Conservation (phyloP, 2,888 invertebrate genomes). For the Sympetrum striolatum region DNA sequence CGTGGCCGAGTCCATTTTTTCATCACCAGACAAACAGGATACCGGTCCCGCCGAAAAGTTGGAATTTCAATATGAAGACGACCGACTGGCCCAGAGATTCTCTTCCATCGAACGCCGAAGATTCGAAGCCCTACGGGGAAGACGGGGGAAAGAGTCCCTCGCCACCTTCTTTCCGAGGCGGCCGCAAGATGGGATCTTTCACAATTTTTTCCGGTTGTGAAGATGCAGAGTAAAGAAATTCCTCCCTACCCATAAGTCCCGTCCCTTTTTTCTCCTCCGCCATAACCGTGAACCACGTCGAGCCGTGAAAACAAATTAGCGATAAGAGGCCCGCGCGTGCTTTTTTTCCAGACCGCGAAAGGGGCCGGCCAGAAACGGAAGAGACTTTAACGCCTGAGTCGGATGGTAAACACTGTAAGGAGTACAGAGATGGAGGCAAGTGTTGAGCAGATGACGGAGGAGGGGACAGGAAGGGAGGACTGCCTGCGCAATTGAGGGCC, state of each 20-base stretch:
- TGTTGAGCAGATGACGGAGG: not conserved
- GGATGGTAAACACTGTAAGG: not conserved
- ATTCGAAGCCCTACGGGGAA: not conserved
- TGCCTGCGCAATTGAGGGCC: not conserved
- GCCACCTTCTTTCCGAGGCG: not conserved
- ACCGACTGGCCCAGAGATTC: slow-evolving; percentile 34
- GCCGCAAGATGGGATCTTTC: not conserved
- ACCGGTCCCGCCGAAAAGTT: slow-evolving; percentile 33
- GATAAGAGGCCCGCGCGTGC: not conserved
- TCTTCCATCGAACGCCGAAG: not conserved
- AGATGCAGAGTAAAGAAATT: not conserved
- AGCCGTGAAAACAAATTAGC: slow-evolving; percentile 2
- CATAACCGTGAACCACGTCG: not conserved
- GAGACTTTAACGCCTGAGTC: slow-evolving; percentile 14
- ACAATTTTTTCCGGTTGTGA: not conserved
- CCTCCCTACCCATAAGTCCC: not conserved
- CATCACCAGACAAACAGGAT: slow-evolving; percentile 36
- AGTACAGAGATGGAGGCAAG: not conserved
- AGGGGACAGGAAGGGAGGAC: not conserved
- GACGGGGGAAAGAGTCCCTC: not conserved
- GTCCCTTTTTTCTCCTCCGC: not conserved
- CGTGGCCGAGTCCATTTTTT: not conserved
- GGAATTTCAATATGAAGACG: slow-evolving; percentile 28
- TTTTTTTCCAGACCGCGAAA: not conserved
- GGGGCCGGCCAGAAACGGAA: not conserved